phyloP scores from a whole-genome alignment of 2,113 vertebrate species.

The Mixornis gularis region DNA sequence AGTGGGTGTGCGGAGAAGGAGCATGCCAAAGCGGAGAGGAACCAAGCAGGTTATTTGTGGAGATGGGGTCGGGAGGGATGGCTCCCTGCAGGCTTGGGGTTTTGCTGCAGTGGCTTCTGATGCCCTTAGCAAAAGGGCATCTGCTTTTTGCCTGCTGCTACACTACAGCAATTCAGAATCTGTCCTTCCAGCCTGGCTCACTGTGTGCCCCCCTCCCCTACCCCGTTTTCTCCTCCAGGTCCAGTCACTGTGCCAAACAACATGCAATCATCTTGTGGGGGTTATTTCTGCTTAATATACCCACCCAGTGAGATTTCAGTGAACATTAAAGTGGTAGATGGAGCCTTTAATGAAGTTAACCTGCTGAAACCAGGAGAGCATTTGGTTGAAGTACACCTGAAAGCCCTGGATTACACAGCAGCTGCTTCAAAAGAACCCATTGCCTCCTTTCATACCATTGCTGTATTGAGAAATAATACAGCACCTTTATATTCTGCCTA shows the following conservation, averaged over 20 bases:
- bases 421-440: constrained; percentile 68
- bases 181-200: background rate
- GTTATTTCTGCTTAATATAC: constrained; percentile 70
- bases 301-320: constrained; percentile 31
- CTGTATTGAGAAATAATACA: constrained; percentile 64
- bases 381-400: constrained; percentile 69
- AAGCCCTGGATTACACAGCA: constrained; percentile 67
- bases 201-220: background rate
- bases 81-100: background rate
- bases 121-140: background rate
- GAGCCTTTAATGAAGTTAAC: constrained; percentile 77
- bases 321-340: constrained; percentile 71
- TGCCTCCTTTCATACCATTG: constrained; percentile 59
- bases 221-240: background rate
- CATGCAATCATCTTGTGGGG: constrained; percentile 9
- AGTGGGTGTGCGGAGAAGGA: background rate
- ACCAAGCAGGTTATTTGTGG: background rate
- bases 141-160: background rate
- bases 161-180: background rate
- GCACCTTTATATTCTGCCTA: constrained; percentile 64
- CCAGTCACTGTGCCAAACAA: constrained; percentile 59
- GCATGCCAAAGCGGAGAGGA: background rate
- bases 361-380: constrained; percentile 63
- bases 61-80: background rate
- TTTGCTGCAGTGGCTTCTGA: background rate